Base-by-base conservation (phyloP, 1,140 invertebrate genomes). In the Myzus persicae region DNA sequence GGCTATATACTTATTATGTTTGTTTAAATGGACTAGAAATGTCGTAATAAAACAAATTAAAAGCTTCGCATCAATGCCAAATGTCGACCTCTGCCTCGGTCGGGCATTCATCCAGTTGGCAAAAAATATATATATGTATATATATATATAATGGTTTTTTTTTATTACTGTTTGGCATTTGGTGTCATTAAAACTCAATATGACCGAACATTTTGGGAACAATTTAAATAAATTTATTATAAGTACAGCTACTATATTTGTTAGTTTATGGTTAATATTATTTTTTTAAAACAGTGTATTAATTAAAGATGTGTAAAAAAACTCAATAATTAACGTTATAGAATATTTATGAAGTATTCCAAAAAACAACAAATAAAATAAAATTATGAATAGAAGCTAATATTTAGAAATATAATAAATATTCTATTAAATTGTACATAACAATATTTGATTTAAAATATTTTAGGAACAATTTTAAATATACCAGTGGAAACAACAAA, bases 61-160 rank as follows among this genome's bases (percentile, higher is more conserved):
- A 38, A 54, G 48, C 18, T 91, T 26, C 59, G 24, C 81, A 38
- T 84, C 91, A 92, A 82, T 92, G 91, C 46, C 91, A 92, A 92
- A 84, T 48, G 91, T 40, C 42, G 76, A 92, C 91, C 91, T 82
- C n/a, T 84, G 36, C 76, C 36, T 20, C 76, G 48, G 11, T 1
- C 76, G 91, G 91, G 91, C 91, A 92, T 36, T 84, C 76, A 51
- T 92, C 91, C 91, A 92, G 44, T 92, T 92, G 91, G 44, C 36
- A 84, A 92, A 51, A 91, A 42, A 84, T 26, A 46, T 38, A 6
- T 26, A 89, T 26, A 46, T 38, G 2, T 26, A 89, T 51, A 38
- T 51, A 89, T 89, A 51, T 48, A n/a, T 88, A 88, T 88, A 48
- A 87, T 87, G 44, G n/a, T 51, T 85, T 48, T 88, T 89, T 89